These are phyloP conservation scores for Solenodon paradoxus DNA, from an alignment of 2,113 vertebrate species.

Conservation along the genomic window DNA sequence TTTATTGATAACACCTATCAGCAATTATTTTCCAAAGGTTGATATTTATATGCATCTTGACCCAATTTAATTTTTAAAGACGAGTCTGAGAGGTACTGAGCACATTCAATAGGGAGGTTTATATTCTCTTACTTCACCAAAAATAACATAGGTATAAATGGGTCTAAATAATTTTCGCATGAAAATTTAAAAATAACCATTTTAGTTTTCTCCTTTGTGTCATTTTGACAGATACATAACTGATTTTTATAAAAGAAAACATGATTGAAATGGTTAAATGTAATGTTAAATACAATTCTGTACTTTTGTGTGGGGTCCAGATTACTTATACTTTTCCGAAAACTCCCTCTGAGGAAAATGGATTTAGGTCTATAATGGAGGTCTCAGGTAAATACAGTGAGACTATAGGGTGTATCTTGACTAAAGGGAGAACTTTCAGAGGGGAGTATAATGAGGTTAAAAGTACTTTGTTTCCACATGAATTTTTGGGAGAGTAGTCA, in stretches of 20 bases:
- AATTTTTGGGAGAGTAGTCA: background rate
- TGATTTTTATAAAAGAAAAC: slow-evolving; percentile 12
- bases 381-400: background rate
- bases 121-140: background rate
- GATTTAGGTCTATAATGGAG: background rate
- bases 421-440: background rate
- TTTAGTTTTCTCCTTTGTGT: background rate
- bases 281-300: too few relatives aligned
- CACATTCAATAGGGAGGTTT: background rate
- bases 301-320: background rate
- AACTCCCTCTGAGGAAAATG: background rate
- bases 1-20: background rate
- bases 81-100: background rate
- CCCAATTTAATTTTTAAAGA: background rate
- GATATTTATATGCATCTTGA: background rate
- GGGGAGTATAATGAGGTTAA: background rate
- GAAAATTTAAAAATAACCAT: background rate
- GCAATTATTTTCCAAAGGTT: background rate
- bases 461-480: background rate
- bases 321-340: background rate
- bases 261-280: background rate
- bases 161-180: background rate
- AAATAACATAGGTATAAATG: too few relatives aligned
- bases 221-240: background rate
- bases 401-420: background rate